Conservation (phyloP, 2,113 vertebrate genomes). For the Cyanoramphus novaezelandiae region DNA sequence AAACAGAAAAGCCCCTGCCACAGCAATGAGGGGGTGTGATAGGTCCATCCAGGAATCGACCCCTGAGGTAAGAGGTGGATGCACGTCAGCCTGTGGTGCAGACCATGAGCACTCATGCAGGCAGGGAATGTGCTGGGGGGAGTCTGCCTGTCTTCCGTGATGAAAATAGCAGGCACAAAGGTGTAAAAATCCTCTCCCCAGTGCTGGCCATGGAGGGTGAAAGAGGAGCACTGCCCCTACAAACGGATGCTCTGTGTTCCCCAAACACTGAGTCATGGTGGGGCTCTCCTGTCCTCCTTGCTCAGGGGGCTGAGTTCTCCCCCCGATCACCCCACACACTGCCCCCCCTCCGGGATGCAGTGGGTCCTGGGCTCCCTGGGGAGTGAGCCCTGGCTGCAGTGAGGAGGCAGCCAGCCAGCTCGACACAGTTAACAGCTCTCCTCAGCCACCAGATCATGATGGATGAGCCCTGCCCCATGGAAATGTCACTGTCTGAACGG, state of each 20-base stretch:
- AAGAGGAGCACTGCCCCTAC: neutral
- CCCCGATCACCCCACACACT: neutral
- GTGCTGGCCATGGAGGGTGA: neutral
- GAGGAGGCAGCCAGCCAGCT: neutral
- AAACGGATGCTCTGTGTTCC: neutral
- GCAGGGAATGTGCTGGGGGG: rapidly evolving
- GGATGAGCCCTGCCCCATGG: slow-evolving; percentile 38
- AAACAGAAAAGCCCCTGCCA: neutral
- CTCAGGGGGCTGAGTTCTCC: rapidly evolving
- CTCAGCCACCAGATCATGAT: slow-evolving; percentile 21
- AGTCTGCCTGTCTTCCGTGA: neutral
- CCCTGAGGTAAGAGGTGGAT: neutral
- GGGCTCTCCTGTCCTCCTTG: neutral
- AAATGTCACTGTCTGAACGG: slow-evolving; percentile 49
- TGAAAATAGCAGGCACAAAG: neutral
- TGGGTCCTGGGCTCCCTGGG: rapidly evolving
- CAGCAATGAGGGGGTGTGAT: neutral
- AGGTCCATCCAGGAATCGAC: neutral
- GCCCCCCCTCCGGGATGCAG: neutral
- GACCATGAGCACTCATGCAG: neutral
- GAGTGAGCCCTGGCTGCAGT: neutral
- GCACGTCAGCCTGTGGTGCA: neutral
- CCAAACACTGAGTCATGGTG: neutral
- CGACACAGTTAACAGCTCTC: neutral
- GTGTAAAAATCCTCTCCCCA: neutral